Evolutionary conservation across 2,797 vertebrate genomes (phyloP).

Genomic region (Schizopygopsis malacanthus): DNA sequence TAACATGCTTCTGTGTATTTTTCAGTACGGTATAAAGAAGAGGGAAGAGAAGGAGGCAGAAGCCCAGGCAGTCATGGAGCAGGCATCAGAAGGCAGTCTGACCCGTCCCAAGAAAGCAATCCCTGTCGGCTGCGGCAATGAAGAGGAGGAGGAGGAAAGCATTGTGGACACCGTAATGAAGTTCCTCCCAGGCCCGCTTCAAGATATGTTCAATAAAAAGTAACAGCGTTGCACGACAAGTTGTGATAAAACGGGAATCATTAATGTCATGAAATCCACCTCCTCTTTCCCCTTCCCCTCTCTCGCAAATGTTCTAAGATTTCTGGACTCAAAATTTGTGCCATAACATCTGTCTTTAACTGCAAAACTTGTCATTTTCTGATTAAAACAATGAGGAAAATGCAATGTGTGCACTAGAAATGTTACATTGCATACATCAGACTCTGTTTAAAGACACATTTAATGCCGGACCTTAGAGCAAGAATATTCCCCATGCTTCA

Average conservation of each 20-base stretch:
- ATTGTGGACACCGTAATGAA: slow-evolving; percentile 99
- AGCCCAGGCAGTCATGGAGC: slow-evolving; percentile 94
- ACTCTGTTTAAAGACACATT: slow-evolving; percentile 60
- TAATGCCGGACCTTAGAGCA: slow-evolving; percentile 59
- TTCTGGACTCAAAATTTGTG: slow-evolving; percentile 59
- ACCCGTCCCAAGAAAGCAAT: slow-evolving; percentile 96
- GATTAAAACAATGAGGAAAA: slow-evolving; percentile 29
- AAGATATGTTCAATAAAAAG: slow-evolving; percentile 99
- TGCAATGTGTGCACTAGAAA: slow-evolving; percentile 46
- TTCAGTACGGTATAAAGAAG: slow-evolving; percentile 88
- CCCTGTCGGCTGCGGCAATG: slow-evolving; percentile 92
- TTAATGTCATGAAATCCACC: slow-evolving; percentile 59
- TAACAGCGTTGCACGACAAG: slow-evolving; percentile 70
- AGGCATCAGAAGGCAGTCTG: slow-evolving; percentile 92
- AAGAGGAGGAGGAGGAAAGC: slow-evolving; percentile 93
- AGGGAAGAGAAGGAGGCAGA: slow-evolving; percentile 97
- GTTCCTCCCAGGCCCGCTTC: slow-evolving; percentile 95
- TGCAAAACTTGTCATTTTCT: slow-evolving; percentile 48
- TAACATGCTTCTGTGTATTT: slow-evolving; percentile 36
- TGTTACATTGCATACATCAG: slow-evolving; percentile 48
- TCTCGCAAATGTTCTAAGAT: slow-evolving; percentile 59
- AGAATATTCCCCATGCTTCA: slow-evolving; percentile 65
- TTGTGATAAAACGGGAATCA: slow-evolving; percentile 45
- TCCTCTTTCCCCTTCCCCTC: slow-evolving; percentile 30
- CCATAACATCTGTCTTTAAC: slow-evolving; percentile 62